phyloP scores from a whole-genome alignment of 2,888 invertebrate genomes.

The Adelognathus sp. region DNA sequence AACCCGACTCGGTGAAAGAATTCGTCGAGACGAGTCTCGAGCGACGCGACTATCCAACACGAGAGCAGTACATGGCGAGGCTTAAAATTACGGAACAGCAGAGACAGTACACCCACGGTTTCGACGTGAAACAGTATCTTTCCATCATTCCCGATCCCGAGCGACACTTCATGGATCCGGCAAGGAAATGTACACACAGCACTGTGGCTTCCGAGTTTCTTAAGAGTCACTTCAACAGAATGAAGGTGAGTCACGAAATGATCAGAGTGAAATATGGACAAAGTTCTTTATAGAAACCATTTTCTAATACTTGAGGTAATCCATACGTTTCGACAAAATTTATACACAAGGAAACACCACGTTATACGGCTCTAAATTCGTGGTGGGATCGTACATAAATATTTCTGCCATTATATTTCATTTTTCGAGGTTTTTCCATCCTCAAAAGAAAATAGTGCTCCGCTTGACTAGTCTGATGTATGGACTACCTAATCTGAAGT shows the following conservation, averaged over 20 bases:
- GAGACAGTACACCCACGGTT: constrained; percentile 80
- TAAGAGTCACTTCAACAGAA: constrained; percentile 59
- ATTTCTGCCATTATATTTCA: too few species aligned
- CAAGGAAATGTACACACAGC: constrained; percentile 57
- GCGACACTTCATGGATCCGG: constrained; percentile 70
- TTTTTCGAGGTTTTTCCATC: too few species aligned
- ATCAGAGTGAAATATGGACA: too few species aligned
- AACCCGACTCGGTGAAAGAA: constrained; percentile 59
- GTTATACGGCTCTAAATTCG: too few species aligned
- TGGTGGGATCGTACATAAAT: too few species aligned
- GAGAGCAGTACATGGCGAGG: constrained; percentile 61
- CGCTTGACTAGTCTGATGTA: too few species aligned
- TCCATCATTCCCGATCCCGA: constrained; percentile 81
- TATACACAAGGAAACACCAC: too few species aligned
- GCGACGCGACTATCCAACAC: constrained; percentile 69
- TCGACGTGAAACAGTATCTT: constrained; percentile 80
- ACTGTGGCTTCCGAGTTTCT: constrained; percentile 65
- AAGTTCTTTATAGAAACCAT: too few species aligned
- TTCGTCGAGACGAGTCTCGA: constrained; percentile 68
- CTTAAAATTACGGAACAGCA: constrained; percentile 75
- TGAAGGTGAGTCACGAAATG: constrained; percentile 54
- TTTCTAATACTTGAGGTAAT: too few species aligned
- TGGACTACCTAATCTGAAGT: too few species aligned
- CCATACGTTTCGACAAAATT: too few species aligned
- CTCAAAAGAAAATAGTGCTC: too few species aligned